These are phyloP conservation scores for Mythimna lalbum DNA, from an alignment of 2,888 invertebrate species.

Conservation along the genomic window DNA sequence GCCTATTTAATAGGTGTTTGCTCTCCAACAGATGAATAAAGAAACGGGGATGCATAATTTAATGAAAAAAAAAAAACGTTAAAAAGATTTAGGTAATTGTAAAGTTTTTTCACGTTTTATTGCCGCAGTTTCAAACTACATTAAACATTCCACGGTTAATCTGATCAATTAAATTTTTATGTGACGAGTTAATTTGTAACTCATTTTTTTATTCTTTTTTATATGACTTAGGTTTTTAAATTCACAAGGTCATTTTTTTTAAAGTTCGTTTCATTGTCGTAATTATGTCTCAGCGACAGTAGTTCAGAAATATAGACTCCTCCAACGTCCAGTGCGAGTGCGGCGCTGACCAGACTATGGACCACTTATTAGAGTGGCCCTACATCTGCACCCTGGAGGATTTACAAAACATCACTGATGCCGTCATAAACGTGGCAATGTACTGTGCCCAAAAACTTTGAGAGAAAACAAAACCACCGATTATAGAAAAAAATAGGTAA, in stretches of 20 bases:
- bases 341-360: too few species aligned
- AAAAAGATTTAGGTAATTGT: neutral
- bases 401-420: too few species aligned
- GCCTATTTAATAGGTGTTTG: constrained; percentile 17
- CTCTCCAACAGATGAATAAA: constrained; percentile 7
- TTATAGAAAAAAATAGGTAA: neutral
- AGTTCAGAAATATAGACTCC: neutral
- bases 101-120: neutral
- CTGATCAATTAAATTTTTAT: too few species aligned
- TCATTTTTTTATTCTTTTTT: neutral
- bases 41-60: neutral
- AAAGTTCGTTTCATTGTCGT: neutral
- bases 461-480: too few species aligned
- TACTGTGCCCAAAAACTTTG: too few species aligned
- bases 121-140: constrained; percentile 13
- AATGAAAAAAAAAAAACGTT: neutral
- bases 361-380: too few species aligned
- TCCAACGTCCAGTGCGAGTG: too few species aligned
- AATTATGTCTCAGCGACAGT: too few species aligned
- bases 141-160: neutral
- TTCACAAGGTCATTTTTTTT: neutral
- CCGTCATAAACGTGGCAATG: too few species aligned
- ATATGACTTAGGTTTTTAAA: neutral
- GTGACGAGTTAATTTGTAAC: too few species aligned
- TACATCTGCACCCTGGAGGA: too few species aligned